Percentiles rank a stretch among this genome's conserved stretches.
phyloP scores from a whole-genome alignment of 1,140 invertebrate species.

The Scaptomyza graminum region DNA sequence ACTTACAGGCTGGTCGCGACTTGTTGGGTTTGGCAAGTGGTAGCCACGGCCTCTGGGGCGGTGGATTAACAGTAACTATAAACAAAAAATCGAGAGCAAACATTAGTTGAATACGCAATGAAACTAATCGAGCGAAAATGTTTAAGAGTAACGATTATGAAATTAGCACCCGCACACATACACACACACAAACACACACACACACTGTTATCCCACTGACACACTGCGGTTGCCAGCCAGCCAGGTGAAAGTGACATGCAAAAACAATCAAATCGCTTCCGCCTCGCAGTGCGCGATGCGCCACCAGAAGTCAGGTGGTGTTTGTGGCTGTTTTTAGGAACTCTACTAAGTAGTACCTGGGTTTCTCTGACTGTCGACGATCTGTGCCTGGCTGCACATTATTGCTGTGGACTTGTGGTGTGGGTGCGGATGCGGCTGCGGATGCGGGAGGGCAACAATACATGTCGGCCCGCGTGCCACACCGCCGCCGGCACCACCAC shows the following conservation, averaged over 20 bases:
- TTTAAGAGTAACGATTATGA: slow-evolving; percentile 48
- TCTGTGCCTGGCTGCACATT: slow-evolving; percentile 20
- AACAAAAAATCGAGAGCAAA: slow-evolving; percentile 83
- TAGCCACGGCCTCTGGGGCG: slow-evolving; percentile 97
- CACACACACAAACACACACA: slow-evolving; percentile 38
- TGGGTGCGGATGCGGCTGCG: slow-evolving; percentile 18
- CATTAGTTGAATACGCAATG: slow-evolving; percentile 39
- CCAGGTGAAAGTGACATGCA: slow-evolving; percentile 82
- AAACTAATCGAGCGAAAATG: slow-evolving; percentile 6
- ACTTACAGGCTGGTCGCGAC: slow-evolving; percentile 94
- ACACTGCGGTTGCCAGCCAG: slow-evolving; percentile 56
- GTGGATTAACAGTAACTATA: slow-evolving; percentile 94
- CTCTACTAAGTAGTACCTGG: slow-evolving; percentile 39
- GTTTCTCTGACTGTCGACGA: slow-evolving; percentile 51
- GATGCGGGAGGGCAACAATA: slow-evolving; percentile 40
- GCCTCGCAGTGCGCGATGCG: slow-evolving; percentile 40
- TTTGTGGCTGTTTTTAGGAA: slow-evolving; percentile 9
- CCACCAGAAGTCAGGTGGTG: slow-evolving; percentile 50
- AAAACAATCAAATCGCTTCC: slow-evolving; percentile 82
- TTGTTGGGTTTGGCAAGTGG: slow-evolving; percentile 93
- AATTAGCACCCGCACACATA: slow-evolving; percentile 56
- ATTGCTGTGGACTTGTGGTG: slow-evolving; percentile 1
- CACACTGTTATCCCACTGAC: slow-evolving; percentile 66
- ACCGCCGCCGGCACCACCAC: slow-evolving; percentile 16
- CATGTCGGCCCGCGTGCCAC: slow-evolving; percentile 24